These are phyloP conservation scores for Poeciliopsis paucimaculata DNA, from an alignment of 2,797 vertebrate genomes.

Conservation along the genomic window DNA sequence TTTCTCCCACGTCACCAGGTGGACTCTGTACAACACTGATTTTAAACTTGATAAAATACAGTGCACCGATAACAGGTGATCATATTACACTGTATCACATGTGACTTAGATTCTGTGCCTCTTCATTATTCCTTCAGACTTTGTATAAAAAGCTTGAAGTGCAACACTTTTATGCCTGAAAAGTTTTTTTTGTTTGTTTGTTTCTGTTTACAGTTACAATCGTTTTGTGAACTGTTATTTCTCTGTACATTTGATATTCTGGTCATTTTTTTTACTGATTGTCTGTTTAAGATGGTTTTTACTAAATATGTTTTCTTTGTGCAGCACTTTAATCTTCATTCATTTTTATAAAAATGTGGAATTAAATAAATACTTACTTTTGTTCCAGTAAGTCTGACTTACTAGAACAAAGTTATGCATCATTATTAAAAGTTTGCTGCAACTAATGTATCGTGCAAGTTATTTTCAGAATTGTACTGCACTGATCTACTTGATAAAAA, in stretches of 20 bases:
- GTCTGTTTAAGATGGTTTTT: background rate
- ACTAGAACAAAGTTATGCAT: background rate
- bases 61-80: background rate
- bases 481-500: constrained; percentile 3
- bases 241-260: background rate
- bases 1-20: too few species aligned
- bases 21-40: background rate
- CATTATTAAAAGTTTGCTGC: background rate
- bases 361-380: background rate
- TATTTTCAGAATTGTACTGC: background rate
- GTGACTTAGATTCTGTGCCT: background rate
- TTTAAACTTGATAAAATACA: background rate
- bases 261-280: background rate
- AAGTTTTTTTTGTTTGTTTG: background rate
- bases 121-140: too few species aligned
- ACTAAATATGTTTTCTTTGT: background rate
- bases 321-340: background rate
- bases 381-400: background rate
- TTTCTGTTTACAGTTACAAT: background rate
- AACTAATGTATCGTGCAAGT: background rate
- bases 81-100: background rate
- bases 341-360: background rate
- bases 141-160: background rate
- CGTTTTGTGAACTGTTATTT: background rate
- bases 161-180: background rate